These are phyloP conservation scores for Ypsolopha scabrella DNA, from an alignment of 2,888 invertebrate genomes.

Conservation along the genomic window DNA sequence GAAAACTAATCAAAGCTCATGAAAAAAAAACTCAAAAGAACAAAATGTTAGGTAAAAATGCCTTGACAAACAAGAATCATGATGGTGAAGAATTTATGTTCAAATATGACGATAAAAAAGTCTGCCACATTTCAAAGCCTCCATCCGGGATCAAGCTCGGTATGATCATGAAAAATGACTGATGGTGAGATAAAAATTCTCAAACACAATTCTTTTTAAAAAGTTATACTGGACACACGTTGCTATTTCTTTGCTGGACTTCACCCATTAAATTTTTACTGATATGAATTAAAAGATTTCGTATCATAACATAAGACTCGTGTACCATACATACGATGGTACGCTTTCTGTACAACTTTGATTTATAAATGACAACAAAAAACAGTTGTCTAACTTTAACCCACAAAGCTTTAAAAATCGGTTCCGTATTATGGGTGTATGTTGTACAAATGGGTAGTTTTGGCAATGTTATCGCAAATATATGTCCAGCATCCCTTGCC, in stretches of 20 bases:
- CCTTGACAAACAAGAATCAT: neutral
- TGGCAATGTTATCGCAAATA: neutral
- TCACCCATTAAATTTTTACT: no score
- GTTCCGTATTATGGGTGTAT: no score
- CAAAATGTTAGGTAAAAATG: neutral
- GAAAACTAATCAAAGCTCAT: neutral
- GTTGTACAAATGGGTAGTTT: neutral
- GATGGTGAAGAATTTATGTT: neutral
- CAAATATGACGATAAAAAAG: neutral
- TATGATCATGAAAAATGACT: neutral
- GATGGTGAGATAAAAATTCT: neutral
- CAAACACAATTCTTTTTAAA: neutral
- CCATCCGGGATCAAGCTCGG: neutral
- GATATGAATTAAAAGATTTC: no score
- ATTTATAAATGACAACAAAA: neutral
- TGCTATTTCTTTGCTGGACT: no score
- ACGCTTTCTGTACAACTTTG: no score
- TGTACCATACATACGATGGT: no score
- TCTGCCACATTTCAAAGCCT: neutral
- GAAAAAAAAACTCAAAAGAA: neutral
- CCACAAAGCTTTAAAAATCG: neutral
- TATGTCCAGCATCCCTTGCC: constrained; percentile 49
- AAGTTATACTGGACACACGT: neutral
- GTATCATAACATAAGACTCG: no score
- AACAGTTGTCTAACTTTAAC: neutral